phyloP scores from a whole-genome alignment of 2,888 invertebrate species.

The Lymantria monacha region DNA sequence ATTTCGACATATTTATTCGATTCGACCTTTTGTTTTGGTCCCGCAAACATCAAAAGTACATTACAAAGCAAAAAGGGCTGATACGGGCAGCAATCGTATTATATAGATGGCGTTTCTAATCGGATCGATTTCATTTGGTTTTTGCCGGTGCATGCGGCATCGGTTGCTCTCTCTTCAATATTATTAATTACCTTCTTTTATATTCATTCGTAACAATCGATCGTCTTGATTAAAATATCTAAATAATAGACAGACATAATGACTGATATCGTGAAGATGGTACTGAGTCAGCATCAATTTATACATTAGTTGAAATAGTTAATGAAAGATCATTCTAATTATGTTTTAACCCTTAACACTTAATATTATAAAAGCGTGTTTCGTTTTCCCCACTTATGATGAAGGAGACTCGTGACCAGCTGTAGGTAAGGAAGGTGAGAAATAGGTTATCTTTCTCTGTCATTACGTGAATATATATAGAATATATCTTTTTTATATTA shows the following conservation, averaged over 20 bases:
- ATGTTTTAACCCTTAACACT: neutral
- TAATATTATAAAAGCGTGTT: no score
- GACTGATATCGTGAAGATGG: conserved; percentile 46
- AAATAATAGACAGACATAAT: conserved; percentile 71
- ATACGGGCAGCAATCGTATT: conserved; percentile 59
- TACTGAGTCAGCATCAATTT: conserved; percentile 46
- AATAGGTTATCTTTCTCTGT: no score
- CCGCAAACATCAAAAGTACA: conserved; percentile 63
- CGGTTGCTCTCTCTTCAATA: conserved; percentile 51
- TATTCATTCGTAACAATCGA: conserved; percentile 70
- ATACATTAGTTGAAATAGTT: neutral
- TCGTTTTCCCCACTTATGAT: no score
- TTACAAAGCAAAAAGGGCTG: conserved; percentile 66
- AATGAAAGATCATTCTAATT: neutral
- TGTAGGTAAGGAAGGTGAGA: no score
- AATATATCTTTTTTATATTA: no score
- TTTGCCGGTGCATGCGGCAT: conserved; percentile 76
- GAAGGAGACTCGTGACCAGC: no score
- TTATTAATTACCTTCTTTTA: conserved; percentile 81
- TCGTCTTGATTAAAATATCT: conserved; percentile 80
- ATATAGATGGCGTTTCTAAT: conserved; percentile 74
- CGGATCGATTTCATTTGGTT: conserved; percentile 71
- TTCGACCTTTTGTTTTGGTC: conserved; percentile 35
- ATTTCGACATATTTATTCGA: conserved; percentile 46
- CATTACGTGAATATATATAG: no score